Evolutionary conservation across 2,888 invertebrate genomes (phyloP), one percentile per base, ranked within the genome.

Genomic region (Bombylius discolor): DNA sequence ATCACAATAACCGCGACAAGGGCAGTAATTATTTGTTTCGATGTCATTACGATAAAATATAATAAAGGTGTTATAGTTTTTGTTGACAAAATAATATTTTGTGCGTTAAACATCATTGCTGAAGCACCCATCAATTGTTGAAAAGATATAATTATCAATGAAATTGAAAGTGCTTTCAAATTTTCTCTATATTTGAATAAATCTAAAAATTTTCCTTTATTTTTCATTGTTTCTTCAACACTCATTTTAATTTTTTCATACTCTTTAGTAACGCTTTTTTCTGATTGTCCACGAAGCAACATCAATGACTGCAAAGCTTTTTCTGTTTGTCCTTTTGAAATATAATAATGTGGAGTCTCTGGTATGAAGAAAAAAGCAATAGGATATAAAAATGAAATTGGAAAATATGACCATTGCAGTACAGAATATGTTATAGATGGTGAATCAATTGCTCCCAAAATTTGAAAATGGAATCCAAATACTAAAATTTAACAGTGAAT

Each of bases 281-380:
- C 14, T 7, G 47, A 23, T 23, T 47, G 14, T 8, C 47, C 47
- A 47, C 47, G 47, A 2, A 47, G 13, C 5, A 23, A 47, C 13
- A 12, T 47, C 1, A 47, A 47, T 3, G 84, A 74, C 1, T 72
- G 65, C 0, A 79, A 71, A 0, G 89, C 89, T 1, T 80, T 78
- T 1, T 79, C 74, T 1, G 71, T 71, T 53, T 78, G 72, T 45
- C 79, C 77, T 69, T 79, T 76, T 36, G 70, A 67, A 4, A 86
- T 67, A 31, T 82, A 71, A 63, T 79, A 84, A 56, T 82, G 79
- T 0, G 90, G 90, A 0, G 85, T 82, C 66, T 91, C 90, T 0
- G 88, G 87, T 76, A 86, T 82, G 58, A 81, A 79, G 62, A 81
- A 73, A 68, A 82, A 79, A 4, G 75, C 65, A 0, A 79, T 62